phyloP scores from a whole-genome alignment of 1,140 invertebrate genomes.

The Aricia agestis region DNA sequence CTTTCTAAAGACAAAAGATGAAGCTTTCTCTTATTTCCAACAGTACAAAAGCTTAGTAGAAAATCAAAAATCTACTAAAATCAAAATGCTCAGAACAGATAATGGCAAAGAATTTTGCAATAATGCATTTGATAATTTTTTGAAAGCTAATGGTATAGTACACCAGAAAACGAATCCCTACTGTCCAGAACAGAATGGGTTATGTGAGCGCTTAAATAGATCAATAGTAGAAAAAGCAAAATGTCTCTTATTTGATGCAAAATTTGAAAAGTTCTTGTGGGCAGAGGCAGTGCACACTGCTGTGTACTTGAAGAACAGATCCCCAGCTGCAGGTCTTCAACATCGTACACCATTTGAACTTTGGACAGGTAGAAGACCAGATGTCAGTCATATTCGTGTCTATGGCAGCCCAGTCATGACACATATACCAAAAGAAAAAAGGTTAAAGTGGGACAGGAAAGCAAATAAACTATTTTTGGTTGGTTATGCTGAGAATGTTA shows the following conservation, averaged over 20 bases:
- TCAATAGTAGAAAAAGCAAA: slow-evolving; percentile 14
- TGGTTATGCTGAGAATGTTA: slow-evolving; percentile 17
- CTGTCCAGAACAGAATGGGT: slow-evolving; percentile 5
- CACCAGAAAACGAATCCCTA: slow-evolving; percentile 8
- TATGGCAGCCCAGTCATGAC: slow-evolving; percentile 22
- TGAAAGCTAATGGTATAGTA: slow-evolving; percentile 10
- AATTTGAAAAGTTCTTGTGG: not conserved
- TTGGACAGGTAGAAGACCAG: slow-evolving; percentile 20
- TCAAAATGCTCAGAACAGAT: slow-evolving; percentile 6
- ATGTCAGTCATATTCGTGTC: slow-evolving; percentile 16
- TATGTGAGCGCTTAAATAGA: slow-evolving; percentile 9
- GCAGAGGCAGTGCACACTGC: slow-evolving; percentile 21
- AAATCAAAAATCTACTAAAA: slow-evolving; percentile 7
- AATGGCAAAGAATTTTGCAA: not conserved
- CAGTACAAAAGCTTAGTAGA: slow-evolving; percentile 27
- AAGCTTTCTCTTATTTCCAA: slow-evolving; percentile 29
- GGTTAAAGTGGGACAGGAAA: slow-evolving; percentile 25
- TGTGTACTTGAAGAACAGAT: slow-evolving; percentile 22
- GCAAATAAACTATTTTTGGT: slow-evolving; percentile 2
- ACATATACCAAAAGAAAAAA: slow-evolving; percentile 18
- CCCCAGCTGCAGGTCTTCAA: not conserved
- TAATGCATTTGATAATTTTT: slow-evolving; percentile 1
- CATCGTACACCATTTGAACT: slow-evolving; percentile 19
- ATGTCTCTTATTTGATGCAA: slow-evolving; percentile 10
- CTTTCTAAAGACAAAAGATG: slow-evolving; percentile 28